These are phyloP conservation scores for Drosophila ohnishii DNA, from an alignment of 1,140 invertebrate species.

Conservation along the genomic window DNA sequence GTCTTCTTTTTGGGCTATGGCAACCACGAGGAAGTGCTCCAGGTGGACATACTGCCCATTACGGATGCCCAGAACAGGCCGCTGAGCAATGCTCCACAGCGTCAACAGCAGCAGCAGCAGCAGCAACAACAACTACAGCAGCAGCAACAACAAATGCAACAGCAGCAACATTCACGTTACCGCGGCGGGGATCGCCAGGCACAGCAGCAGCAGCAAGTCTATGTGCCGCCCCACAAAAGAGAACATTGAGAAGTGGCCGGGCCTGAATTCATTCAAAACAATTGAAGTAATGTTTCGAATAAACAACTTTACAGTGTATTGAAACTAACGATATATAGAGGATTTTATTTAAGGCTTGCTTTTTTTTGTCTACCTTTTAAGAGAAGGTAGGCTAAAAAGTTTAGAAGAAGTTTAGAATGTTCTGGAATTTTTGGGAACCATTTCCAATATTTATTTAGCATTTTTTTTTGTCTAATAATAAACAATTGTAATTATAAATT, in stretches of 20 bases:
- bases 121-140: constrained; percentile 15
- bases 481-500: background rate
- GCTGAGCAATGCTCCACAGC: constrained; percentile 53
- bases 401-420: background rate
- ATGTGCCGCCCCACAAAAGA: constrained; percentile 83
- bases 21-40: constrained; percentile 94
- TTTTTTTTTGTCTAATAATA: no score
- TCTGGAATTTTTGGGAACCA: background rate
- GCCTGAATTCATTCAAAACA: constrained; percentile 43
- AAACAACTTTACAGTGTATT: constrained; percentile 42
- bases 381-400: no score
- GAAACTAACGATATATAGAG: constrained; percentile 10
- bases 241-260: constrained; percentile 49
- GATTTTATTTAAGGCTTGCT: background rate
- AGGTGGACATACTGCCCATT: constrained; percentile 89
- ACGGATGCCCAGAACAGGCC: constrained; percentile 82
- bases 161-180: constrained; percentile 55
- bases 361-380: background rate
- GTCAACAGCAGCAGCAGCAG: constrained; percentile 20
- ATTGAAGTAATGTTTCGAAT: constrained; percentile 68
- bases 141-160: constrained; percentile 6
- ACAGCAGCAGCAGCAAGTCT: constrained; percentile 76
- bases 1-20: constrained; percentile 94
- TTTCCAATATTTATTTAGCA: background rate
- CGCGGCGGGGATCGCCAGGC: constrained; percentile 71